Conservation (phyloP, 2,797 vertebrate species). For the Gymnoscopelus braueri region DNA sequence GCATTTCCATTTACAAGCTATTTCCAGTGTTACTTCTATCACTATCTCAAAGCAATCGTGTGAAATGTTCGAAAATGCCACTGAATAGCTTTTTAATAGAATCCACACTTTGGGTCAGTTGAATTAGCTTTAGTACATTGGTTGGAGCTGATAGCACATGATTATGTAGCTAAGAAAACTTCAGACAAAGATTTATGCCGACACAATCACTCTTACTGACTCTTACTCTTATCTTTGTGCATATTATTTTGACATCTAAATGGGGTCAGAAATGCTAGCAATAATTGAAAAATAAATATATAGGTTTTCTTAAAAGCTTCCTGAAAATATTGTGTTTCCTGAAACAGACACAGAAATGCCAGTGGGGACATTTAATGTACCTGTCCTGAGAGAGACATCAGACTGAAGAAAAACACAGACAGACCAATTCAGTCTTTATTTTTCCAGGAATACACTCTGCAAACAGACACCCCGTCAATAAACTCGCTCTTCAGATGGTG, state of each 20-base stretch:
- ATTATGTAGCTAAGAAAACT: not conserved
- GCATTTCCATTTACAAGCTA: no score
- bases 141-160: not conserved
- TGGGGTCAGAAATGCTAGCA: no score
- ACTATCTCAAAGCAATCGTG: conserved; percentile 15
- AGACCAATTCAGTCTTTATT: conserved; percentile 46
- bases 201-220: not conserved
- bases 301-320: conserved; percentile 19
- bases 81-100: not conserved
- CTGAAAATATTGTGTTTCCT: conserved; percentile 23
- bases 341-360: conserved; percentile 32
- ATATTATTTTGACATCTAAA: no score
- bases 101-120: no score
- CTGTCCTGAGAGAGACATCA: conserved; percentile 25
- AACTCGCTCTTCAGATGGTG: conserved; percentile 14
- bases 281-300: not conserved
- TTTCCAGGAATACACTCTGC: conserved; percentile 50
- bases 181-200: not conserved
- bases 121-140: no score
- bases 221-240: no score
- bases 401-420: conserved; percentile 49
- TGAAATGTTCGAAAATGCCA: not conserved
- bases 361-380: not conserved
- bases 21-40: no score
- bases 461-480: conserved; percentile 48